Evolutionary conservation across 2,888 invertebrate genomes (phyloP).

Genomic region (Diloba caeruleocephala): DNA sequence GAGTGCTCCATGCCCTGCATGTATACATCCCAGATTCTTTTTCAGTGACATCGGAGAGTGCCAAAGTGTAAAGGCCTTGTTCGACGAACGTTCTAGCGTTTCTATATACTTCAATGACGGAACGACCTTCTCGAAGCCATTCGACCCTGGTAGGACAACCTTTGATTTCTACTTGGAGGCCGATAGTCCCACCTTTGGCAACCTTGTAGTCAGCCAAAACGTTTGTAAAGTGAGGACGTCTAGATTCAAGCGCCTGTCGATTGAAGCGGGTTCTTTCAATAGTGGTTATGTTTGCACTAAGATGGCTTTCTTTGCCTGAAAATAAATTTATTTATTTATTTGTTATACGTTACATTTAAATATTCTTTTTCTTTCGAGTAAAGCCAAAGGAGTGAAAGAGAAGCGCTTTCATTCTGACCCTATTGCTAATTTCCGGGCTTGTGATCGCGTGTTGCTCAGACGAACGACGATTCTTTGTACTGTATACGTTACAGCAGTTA

Average conservation of each 20-base stretch:
- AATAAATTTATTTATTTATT: too few species aligned
- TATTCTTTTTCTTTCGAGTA: too few species aligned
- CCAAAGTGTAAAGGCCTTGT: slow-evolving; percentile 92
- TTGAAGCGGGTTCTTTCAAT: slow-evolving; percentile 73
- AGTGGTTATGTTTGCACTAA: slow-evolving; percentile 73
- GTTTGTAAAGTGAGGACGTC: slow-evolving; percentile 91
- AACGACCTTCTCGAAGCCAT: slow-evolving; percentile 92
- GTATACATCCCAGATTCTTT: slow-evolving; percentile 93
- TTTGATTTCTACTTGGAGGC: slow-evolving; percentile 94
- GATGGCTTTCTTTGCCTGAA: slow-evolving; percentile 72
- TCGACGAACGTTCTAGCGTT: slow-evolving; percentile 91
- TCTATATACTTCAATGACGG: slow-evolving; percentile 88
- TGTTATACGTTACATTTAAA: too few species aligned
- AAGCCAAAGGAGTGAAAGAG: too few species aligned
- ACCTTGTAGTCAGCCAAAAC: slow-evolving; percentile 92
- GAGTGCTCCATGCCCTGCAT: slow-evolving; percentile 92
- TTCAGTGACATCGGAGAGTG: slow-evolving; percentile 92
- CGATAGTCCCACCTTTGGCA: slow-evolving; percentile 93
- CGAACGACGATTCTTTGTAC: too few species aligned
- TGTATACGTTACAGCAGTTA: too few species aligned
- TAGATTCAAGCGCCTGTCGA: slow-evolving; percentile 80
- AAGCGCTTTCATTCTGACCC: too few species aligned
- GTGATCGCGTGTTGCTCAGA: too few species aligned
- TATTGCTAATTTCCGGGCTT: too few species aligned
- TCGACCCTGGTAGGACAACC: slow-evolving; percentile 92